These are phyloP conservation scores for Pseudorasbora parva DNA, from an alignment of 2,113 vertebrate genomes.

Conservation along the genomic window DNA sequence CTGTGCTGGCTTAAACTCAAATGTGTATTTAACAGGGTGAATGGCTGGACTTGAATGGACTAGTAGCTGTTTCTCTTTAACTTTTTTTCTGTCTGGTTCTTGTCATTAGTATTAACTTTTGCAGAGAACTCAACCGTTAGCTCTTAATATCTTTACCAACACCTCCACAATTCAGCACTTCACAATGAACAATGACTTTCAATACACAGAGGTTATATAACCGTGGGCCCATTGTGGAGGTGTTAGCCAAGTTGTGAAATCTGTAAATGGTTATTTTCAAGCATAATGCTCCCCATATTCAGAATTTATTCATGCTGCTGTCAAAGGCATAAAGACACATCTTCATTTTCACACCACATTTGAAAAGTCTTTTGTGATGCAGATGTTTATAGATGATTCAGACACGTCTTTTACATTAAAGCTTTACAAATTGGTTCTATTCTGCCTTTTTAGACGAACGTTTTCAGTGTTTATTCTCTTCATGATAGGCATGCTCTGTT, in stretches of 20 bases:
- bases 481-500: no score
- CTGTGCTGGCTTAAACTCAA: slow-evolving; percentile 3
- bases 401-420: not conserved
- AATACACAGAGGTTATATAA: slow-evolving; percentile 44
- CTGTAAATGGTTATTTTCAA: slow-evolving; percentile 33
- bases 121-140: not conserved
- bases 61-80: not conserved
- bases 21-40: not conserved
- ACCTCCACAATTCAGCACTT: slow-evolving; percentile 32
- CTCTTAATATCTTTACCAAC: slow-evolving; percentile 32
- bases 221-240: slow-evolving; percentile 35
- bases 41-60: not conserved
- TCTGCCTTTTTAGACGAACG: not conserved
- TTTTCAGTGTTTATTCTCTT: no score
- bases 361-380: slow-evolving; percentile 43
- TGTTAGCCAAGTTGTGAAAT: slow-evolving; percentile 38
- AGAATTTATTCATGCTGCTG: not conserved
- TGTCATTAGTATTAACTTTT: not conserved
- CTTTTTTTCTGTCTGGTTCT: not conserved
- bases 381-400: slow-evolving; percentile 44
- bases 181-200: slow-evolving; percentile 43
- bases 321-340: not conserved
- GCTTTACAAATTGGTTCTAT: not conserved
- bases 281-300: slow-evolving; percentile 5
- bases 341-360: slow-evolving; percentile 20